Percentiles rank a stretch among this genome's conserved stretches.
These are phyloP conservation scores for Hydra vulgaris DNA, from an alignment of 30 jellyfish, hydroid and myxozoan species.

Conservation along the genomic window DNA sequence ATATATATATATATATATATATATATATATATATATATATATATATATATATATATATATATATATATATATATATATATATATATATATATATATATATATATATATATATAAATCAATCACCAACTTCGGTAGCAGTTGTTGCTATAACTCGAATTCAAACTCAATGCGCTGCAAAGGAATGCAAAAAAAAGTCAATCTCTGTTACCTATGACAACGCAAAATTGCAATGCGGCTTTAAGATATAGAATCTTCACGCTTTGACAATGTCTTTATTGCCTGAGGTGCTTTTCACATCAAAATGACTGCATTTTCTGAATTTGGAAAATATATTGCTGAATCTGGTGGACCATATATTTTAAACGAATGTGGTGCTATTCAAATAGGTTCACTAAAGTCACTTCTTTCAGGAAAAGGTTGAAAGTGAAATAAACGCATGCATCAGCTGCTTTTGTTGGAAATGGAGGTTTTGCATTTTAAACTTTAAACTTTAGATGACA, in stretches of 20 bases:
- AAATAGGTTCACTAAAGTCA: neutral
- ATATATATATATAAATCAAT: too few species aligned
- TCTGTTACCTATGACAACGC: too few species aligned
- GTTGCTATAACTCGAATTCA: neutral
- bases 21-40: too few species aligned
- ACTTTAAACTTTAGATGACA: too few species aligned
- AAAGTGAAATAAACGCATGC: slow-evolving; percentile 1
- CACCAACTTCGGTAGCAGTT: slow-evolving; percentile 1
- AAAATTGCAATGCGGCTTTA: too few species aligned
- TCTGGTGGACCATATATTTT: slow-evolving; percentile 1
- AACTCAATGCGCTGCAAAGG: slow-evolving; percentile 3
- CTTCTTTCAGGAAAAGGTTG: slow-evolving; percentile 8
- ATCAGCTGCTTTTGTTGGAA: slow-evolving; percentile 3
- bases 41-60: too few species aligned
- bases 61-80: too few species aligned
- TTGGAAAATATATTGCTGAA: slow-evolving; percentile 13
- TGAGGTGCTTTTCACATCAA: slow-evolving; percentile 5
- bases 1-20: too few species aligned
- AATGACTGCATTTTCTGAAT: slow-evolving; percentile 6
- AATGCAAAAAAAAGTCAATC: neutral
- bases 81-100: too few species aligned
- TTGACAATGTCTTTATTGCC: neutral
- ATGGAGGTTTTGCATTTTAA: slow-evolving; percentile 15
- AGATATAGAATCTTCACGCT: neutral
- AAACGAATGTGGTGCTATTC: slow-evolving; percentile 14